Evolutionary conservation across 1,140 invertebrate genomes (phyloP).

Genomic region (Octopus sinensis): DNA sequence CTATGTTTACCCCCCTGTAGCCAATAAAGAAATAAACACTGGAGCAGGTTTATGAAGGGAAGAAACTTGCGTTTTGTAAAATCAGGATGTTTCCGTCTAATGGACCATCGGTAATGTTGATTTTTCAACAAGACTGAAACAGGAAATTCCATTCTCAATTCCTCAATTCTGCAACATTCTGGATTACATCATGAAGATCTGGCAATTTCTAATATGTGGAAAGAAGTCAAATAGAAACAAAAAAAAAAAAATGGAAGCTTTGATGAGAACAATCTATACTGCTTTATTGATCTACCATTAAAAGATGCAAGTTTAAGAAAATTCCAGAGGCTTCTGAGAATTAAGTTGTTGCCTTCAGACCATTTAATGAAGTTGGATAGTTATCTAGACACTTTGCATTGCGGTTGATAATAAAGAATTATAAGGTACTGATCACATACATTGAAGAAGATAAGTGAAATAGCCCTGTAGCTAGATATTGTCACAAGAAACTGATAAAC

Average conservation of each 20-base stretch:
- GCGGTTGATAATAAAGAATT: background rate
- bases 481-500: conserved; percentile 8
- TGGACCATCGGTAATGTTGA: background rate
- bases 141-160: background rate
- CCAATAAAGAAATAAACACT: too few relatives aligned
- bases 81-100: background rate
- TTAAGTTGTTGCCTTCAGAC: conserved; percentile 4
- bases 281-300: background rate
- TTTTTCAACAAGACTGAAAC: background rate
- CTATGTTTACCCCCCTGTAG: too few relatives aligned
- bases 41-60: background rate
- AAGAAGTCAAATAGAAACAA: background rate
- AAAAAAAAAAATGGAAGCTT: background rate
- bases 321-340: conserved; percentile 4
- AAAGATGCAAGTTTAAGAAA: conserved; percentile 8
- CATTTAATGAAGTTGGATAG: background rate
- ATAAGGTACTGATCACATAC: conserved; percentile 8
- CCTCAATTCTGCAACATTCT: background rate
- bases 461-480: background rate
- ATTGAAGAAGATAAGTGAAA: background rate
- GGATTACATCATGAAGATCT: conserved; percentile 1
- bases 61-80: background rate
- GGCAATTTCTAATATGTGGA: background rate
- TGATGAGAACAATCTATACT: background rate
- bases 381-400: conserved; percentile 8